These are phyloP conservation scores for Brachyptera putata DNA, from an alignment of 2,888 invertebrate genomes.

Conservation along the genomic window DNA sequence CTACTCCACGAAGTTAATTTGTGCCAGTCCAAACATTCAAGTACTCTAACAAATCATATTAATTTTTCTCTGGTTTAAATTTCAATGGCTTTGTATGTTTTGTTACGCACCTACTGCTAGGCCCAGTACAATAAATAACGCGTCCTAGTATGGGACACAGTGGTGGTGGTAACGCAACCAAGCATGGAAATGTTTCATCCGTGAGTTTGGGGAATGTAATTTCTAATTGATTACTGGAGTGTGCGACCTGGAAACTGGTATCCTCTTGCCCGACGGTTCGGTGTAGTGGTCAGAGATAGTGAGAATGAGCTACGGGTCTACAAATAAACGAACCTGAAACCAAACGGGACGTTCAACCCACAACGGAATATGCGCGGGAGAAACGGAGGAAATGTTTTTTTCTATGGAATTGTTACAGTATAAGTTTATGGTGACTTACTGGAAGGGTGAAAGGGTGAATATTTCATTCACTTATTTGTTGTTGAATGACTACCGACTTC, in stretches of 20 bases:
- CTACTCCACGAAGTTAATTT: too few species aligned
- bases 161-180: slow-evolving; percentile 7
- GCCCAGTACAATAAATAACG: background rate
- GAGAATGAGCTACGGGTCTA: slow-evolving; percentile 5
- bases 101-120: background rate
- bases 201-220: slow-evolving; percentile 18
- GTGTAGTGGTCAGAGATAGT: slow-evolving; percentile 9
- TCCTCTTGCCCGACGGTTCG: background rate
- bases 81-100: slow-evolving; percentile 9
- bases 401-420: too few species aligned
- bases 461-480: too few species aligned
- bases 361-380: too few species aligned
- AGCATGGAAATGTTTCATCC: slow-evolving; percentile 20
- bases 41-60: background rate
- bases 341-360: too few species aligned
- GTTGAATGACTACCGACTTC: too few species aligned
- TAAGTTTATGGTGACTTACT: too few species aligned
- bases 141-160: background rate
- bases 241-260: slow-evolving; percentile 5
- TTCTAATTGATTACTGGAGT: slow-evolving; percentile 26
- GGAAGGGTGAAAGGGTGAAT: too few species aligned
- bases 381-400: too few species aligned
- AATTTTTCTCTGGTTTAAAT: background rate
- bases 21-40: too few species aligned
- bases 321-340: background rate